These are phyloP conservation scores for Dicrurus megarhynchus DNA, from an alignment of 2,113 vertebrate genomes.

Conservation along the genomic window DNA sequence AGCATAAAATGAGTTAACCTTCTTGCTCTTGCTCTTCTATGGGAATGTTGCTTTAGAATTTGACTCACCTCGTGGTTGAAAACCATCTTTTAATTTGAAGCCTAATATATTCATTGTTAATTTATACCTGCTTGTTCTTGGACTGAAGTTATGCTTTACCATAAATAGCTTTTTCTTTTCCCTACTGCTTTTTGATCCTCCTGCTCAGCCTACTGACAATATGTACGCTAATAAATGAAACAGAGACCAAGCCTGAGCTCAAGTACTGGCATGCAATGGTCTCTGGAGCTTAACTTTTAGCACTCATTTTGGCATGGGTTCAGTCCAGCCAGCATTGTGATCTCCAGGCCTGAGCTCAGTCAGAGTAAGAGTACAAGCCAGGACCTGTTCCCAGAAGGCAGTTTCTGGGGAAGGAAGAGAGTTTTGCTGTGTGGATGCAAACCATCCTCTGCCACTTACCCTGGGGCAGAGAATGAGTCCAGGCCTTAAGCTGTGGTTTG, in stretches of 20 bases:
- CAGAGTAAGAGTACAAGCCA: neutral
- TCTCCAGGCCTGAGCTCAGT: neutral
- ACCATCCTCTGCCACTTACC: neutral
- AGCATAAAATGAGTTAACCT: neutral
- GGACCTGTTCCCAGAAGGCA: neutral
- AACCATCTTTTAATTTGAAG: slow-evolving; percentile 30
- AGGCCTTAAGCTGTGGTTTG: slow-evolving; percentile 8
- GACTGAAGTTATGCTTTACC: neutral
- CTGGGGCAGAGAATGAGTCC: neutral
- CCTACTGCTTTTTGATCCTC: slow-evolving; percentile 24
- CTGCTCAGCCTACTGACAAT: neutral
- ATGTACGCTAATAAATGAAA: neutral
- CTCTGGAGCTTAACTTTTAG: neutral
- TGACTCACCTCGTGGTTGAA: neutral
- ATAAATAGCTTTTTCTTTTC: neutral
- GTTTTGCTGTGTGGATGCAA: neutral
- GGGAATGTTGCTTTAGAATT: neutral
- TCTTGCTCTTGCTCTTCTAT: neutral
- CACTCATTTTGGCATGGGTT: neutral
- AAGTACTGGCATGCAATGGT: neutral
- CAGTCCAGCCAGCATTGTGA: neutral
- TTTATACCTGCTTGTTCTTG: slow-evolving; percentile 16
- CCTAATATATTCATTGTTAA: neutral
- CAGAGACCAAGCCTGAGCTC: neutral
- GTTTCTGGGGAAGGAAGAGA: neutral